Conservation (phyloP, 1,140 invertebrate species). For the Epicauta chinensis region DNA sequence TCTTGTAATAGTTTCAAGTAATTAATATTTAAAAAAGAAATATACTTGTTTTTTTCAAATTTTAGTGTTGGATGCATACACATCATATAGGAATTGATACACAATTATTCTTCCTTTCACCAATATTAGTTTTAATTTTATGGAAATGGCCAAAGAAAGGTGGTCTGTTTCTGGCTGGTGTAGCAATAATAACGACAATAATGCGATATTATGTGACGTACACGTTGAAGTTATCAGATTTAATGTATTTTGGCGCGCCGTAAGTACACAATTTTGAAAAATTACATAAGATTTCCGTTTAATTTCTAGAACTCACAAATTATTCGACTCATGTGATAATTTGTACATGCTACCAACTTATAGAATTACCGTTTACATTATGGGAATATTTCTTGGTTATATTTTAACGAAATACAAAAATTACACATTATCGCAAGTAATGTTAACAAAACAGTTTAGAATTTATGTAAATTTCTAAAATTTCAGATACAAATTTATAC, state of each 20-base stretch:
- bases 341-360: constrained; percentile 66
- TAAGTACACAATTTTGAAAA: too few species aligned
- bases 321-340: constrained; percentile 63
- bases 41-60: constrained; percentile 22
- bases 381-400: constrained; percentile 61
- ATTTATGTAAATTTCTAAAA: not conserved
- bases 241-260: constrained; percentile 67
- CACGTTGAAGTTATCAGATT: constrained; percentile 58
- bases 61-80: constrained; percentile 62
- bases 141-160: constrained; percentile 59
- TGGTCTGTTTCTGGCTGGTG: constrained; percentile 42
- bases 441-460: not conserved
- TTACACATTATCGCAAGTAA: constrained; percentile 39
- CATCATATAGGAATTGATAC: constrained; percentile 75
- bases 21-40: not conserved
- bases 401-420: constrained; percentile 47
- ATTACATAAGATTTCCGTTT: too few species aligned
- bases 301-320: constrained; percentile 53
- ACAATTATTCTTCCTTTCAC: constrained; percentile 65
- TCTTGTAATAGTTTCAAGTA: constrained; percentile 45
- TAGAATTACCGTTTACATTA: constrained; percentile 63
- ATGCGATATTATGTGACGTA: constrained; percentile 61
- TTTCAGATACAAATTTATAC: constrained; percentile 47
- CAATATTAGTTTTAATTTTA: constrained; percentile 59
- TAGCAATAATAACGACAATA: constrained; percentile 55